phyloP scores from a whole-genome alignment of 2,888 invertebrate species.

The Limnephilus rhombicus region DNA sequence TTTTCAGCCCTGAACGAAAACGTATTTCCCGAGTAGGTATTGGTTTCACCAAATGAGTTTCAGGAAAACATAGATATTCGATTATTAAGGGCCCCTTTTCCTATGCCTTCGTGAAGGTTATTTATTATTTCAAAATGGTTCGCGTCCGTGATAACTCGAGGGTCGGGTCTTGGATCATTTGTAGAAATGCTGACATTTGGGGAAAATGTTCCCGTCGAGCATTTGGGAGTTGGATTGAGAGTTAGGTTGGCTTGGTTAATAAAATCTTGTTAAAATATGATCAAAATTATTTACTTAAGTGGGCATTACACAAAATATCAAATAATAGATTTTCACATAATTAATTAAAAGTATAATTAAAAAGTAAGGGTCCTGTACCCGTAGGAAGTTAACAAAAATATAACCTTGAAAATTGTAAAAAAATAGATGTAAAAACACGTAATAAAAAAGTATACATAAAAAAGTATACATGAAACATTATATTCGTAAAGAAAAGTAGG shows the following conservation, averaged over 20 bases:
- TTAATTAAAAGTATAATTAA: too few relatives aligned
- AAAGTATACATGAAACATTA: background rate
- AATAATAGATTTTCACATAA: too few relatives aligned
- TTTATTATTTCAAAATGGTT: slow-evolving; percentile 1
- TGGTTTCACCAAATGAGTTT: background rate
- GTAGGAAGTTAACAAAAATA: too few relatives aligned
- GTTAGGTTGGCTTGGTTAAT: background rate
- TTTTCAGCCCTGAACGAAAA: background rate
- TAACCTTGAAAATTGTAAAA: too few relatives aligned
- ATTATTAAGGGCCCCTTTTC: background rate
- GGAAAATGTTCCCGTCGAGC: background rate
- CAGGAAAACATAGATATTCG: background rate
- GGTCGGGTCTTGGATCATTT: background rate
- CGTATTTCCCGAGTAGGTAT: background rate
- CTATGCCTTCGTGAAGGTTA: background rate
- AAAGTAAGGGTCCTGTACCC: too few relatives aligned
- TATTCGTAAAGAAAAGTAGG: too few relatives aligned
- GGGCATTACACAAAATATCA: too few relatives aligned
- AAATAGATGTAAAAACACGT: too few relatives aligned
- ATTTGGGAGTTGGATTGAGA: background rate
- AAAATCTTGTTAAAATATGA: background rate
- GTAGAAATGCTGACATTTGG: background rate
- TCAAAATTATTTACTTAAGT: too few relatives aligned
- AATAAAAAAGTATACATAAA: too few relatives aligned
- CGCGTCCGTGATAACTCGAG: slow-evolving; percentile 1